Conservation (phyloP, 2,888 invertebrate species). For the Conchocele bisecta region DNA sequence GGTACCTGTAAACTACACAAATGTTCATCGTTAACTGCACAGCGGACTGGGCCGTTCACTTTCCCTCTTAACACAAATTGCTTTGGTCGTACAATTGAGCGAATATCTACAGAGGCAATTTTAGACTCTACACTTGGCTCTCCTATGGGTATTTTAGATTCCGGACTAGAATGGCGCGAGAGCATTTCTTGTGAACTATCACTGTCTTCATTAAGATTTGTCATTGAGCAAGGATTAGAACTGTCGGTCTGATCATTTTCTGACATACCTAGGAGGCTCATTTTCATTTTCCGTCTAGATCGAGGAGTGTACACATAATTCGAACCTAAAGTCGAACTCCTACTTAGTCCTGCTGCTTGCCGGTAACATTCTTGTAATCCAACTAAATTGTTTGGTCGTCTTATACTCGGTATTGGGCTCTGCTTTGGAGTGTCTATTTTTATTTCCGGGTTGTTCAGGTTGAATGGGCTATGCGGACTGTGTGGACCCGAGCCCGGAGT, state of each 20-base stretch:
- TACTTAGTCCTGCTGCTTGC: slow-evolving; percentile 54
- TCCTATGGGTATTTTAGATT: slow-evolving; percentile 39
- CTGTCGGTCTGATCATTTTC: slow-evolving; percentile 66
- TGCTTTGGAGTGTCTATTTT: slow-evolving; percentile 66
- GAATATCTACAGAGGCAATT: slow-evolving; percentile 66
- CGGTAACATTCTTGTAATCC: slow-evolving; percentile 68
- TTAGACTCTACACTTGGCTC: slow-evolving; percentile 65
- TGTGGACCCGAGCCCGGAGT: slow-evolving; percentile 59
- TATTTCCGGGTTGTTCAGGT: slow-evolving; percentile 60
- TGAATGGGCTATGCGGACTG: slow-evolving; percentile 64
- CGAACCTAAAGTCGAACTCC: slow-evolving; percentile 46
- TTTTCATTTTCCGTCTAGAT: slow-evolving; percentile 11
- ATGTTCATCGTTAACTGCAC: slow-evolving; percentile 2
- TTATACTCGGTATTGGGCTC: slow-evolving; percentile 55
- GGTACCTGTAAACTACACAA: slow-evolving; percentile 38
- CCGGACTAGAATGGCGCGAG: slow-evolving; percentile 26
- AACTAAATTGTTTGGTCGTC: slow-evolving; percentile 67
- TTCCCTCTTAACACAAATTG: slow-evolving; percentile 41
- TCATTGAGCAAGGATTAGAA: slow-evolving; percentile 73
- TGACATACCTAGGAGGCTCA: slow-evolving; percentile 35
- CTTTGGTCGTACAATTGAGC: slow-evolving; percentile 67
- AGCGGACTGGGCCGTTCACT: slow-evolving; percentile 30
- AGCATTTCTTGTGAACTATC: slow-evolving; percentile 58
- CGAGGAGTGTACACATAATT: slow-evolving; percentile 22
- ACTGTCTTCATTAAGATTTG: slow-evolving; percentile 59